Conservation (phyloP, 2,113 vertebrate genomes). For the Ailuropoda melanoleuca region DNA sequence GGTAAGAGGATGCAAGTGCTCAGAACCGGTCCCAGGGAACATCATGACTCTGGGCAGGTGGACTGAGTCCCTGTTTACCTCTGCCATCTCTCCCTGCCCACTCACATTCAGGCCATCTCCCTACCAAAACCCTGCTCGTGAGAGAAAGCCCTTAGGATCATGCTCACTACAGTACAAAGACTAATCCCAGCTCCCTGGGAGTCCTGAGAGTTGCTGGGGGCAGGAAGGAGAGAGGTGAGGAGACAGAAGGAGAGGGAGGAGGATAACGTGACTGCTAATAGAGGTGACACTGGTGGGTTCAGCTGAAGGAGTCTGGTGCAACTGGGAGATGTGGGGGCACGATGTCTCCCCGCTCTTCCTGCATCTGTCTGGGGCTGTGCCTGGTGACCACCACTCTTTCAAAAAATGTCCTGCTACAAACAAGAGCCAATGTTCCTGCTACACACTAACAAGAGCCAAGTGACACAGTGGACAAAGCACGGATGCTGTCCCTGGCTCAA, state of each 20-base stretch:
- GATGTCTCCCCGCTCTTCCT: neutral
- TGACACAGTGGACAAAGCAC: neutral
- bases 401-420: neutral
- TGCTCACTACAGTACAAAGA: neutral
- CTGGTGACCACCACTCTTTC: neutral
- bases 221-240: rapidly evolving
- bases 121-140: neutral
- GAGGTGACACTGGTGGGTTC: neutral
- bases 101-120: neutral
- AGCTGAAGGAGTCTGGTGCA: neutral
- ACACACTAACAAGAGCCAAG: neutral
- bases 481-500: neutral
- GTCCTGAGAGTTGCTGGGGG: neutral
- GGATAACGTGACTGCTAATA: rapidly evolving
- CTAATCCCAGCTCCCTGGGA: neutral
- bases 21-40: neutral
- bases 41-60: neutral
- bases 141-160: neutral
- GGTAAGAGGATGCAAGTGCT: neutral
- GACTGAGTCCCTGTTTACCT: neutral
- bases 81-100: neutral
- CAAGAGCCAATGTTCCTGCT: neutral
- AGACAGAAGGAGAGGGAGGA: neutral
- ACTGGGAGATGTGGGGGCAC: neutral
- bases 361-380: neutral